These are phyloP conservation scores for Phallusia fumigata DNA, from an alignment of 23 tunicate genomes.

Conservation along the genomic window DNA sequence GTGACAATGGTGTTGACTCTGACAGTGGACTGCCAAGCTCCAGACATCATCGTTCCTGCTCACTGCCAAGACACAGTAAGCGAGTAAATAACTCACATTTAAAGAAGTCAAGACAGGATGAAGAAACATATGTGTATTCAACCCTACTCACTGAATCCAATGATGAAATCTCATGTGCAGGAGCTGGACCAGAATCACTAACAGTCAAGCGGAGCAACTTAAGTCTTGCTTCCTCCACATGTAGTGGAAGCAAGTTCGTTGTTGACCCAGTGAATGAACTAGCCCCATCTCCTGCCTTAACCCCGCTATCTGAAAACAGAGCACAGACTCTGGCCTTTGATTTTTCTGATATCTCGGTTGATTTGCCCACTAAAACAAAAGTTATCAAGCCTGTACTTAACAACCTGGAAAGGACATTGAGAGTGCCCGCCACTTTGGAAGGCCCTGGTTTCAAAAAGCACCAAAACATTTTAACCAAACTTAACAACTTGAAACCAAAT, in stretches of 20 bases:
- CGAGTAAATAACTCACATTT: neutral
- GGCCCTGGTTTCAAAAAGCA: neutral
- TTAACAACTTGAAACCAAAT: constrained; percentile 34
- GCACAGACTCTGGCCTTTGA: neutral
- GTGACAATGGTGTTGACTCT: neutral
- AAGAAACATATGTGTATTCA: neutral
- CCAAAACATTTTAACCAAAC: constrained; percentile 24
- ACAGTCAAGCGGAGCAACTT: constrained; percentile 70
- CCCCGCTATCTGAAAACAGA: constrained; percentile 38
- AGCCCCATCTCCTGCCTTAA: constrained; percentile 46
- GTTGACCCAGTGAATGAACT: constrained; percentile 84
- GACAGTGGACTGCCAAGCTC: neutral
- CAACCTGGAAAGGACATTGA: constrained; percentile 10
- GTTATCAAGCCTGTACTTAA: neutral
- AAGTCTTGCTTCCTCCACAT: constrained; percentile 85
- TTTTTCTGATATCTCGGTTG: neutral
- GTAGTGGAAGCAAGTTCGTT: constrained; percentile 84
- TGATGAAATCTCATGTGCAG: neutral
- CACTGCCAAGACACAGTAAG: constrained; percentile 20
- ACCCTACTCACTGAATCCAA: neutral
- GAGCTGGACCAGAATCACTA: constrained; percentile 29
- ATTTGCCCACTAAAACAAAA: neutral
- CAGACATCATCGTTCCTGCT: constrained; percentile 10
- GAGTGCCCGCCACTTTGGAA: neutral
- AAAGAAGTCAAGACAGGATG: neutral